Percentiles rank a stretch among this genome's conserved stretches.
phyloP scores from a whole-genome alignment of 2,888 invertebrate species.

The Diabrotica balteata region DNA sequence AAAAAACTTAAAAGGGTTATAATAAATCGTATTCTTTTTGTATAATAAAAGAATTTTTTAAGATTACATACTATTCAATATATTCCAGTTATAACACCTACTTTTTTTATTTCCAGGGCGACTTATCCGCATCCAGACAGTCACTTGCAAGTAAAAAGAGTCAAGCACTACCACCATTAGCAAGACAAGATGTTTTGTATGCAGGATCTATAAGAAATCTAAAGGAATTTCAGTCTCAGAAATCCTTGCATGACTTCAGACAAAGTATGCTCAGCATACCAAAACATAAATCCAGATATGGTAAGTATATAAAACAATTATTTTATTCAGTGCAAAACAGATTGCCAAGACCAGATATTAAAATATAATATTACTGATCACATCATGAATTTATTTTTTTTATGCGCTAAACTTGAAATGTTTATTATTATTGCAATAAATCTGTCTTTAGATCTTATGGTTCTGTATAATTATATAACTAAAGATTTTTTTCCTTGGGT shows the following conservation, averaged over 20 bases:
- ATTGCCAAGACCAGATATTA: too few species aligned
- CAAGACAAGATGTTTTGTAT: conserved; percentile 96
- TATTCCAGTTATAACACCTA: background rate
- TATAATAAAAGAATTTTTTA: too few species aligned
- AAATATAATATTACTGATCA: too few species aligned
- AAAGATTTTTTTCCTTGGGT: too few species aligned
- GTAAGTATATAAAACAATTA: conserved; percentile 3
- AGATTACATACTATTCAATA: background rate
- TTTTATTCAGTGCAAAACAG: too few species aligned
- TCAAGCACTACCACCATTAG: conserved; percentile 83
- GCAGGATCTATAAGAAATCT: conserved; percentile 93
- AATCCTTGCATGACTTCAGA: conserved; percentile 87
- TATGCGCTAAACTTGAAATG: too few species aligned
- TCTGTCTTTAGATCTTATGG: too few species aligned
- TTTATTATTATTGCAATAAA: too few species aligned
- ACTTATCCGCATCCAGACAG: conserved; percentile 73
- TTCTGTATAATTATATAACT: too few species aligned
- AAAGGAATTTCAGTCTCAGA: conserved; percentile 92
- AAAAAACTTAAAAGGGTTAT: too few species aligned
- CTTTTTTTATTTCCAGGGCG: conserved; percentile 58
- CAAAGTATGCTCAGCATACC: conserved; percentile 91
- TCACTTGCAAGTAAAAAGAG: conserved; percentile 61
- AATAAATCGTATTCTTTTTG: too few species aligned
- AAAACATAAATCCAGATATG: conserved; percentile 50
- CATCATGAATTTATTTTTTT: too few species aligned